These are phyloP conservation scores for Tragelaphus strepsiceros DNA, from an alignment of 2,113 vertebrate genomes.

Conservation along the genomic window DNA sequence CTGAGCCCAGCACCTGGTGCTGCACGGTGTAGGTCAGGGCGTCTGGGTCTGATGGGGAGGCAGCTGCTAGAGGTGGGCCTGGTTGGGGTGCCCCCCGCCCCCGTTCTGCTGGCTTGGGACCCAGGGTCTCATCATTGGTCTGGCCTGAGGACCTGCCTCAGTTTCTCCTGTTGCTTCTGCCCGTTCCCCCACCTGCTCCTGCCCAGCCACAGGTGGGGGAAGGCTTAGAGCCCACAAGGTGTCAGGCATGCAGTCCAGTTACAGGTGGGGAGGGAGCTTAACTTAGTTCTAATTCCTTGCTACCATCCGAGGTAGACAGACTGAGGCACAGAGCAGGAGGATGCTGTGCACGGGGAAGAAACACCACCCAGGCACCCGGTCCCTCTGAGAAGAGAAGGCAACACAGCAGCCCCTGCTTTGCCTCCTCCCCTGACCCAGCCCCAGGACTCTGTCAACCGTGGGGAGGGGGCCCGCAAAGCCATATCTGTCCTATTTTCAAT, in stretches of 20 bases:
- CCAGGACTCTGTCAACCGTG: rapidly evolving
- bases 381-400: background rate
- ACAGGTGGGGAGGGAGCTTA: background rate
- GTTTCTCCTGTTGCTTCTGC: background rate
- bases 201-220: background rate
- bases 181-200: background rate
- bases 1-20: slow-evolving; percentile 93
- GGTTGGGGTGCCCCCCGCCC: rapidly evolving
- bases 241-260: background rate
- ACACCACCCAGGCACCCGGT: background rate
- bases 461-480: background rate
- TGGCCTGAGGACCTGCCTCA: background rate
- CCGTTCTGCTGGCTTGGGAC: background rate
- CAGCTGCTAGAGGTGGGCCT: background rate
- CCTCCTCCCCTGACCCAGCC: background rate
- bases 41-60: slow-evolving; percentile 83
- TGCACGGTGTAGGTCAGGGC: slow-evolving; percentile 93
- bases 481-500: background rate
- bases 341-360: background rate
- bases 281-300: background rate
- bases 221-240: background rate
- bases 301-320: background rate
- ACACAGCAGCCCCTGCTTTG: rapidly evolving
- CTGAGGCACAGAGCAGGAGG: background rate
- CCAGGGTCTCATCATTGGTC: background rate